phyloP scores from a whole-genome alignment of 92 coral and sea anemone species.

The Pocillopora grandis region DNA sequence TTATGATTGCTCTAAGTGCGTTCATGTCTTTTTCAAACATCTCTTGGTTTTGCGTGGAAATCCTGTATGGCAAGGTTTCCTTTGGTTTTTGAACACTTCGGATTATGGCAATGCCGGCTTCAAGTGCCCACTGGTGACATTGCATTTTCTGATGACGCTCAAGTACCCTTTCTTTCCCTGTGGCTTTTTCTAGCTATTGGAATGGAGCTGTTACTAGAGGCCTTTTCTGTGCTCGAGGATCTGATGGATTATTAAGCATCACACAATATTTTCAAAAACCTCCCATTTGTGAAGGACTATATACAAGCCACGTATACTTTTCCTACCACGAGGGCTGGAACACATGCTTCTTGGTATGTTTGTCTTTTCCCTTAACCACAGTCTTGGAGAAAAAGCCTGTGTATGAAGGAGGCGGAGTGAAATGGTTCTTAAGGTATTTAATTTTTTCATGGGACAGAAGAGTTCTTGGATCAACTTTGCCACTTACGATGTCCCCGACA shows the following conservation, averaged over 20 bases:
- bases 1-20: conserved; percentile 23
- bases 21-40: conserved; percentile 29
- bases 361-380: conserved; percentile 19
- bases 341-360: conserved; percentile 14
- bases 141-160: conserved; percentile 29
- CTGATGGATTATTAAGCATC: conserved; percentile 23
- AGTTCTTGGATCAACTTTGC: conserved; percentile 34
- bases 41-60: conserved; percentile 9
- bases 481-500: conserved; percentile 43
- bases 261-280: conserved; percentile 34
- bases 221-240: conserved; percentile 22
- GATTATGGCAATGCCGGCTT: conserved; percentile 20
- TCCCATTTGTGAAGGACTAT: conserved; percentile 33
- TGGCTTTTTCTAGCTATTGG: conserved; percentile 23
- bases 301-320: conserved; percentile 34
- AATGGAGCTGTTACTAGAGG: conserved; percentile 32
- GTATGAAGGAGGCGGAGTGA: conserved; percentile 20
- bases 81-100: conserved; percentile 18
- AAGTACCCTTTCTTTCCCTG: conserved; percentile 26
- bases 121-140: conserved; percentile 31
- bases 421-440: conserved; percentile 27
- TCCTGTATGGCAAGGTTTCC: conserved; percentile 28
- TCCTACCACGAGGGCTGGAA: conserved; percentile 27
- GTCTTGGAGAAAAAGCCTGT: conserved; percentile 12
- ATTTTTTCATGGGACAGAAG: conserved; percentile 32